Evolutionary conservation across 2,113 vertebrate species (phyloP).

Genomic region (Rhinoptilus africanus): DNA sequence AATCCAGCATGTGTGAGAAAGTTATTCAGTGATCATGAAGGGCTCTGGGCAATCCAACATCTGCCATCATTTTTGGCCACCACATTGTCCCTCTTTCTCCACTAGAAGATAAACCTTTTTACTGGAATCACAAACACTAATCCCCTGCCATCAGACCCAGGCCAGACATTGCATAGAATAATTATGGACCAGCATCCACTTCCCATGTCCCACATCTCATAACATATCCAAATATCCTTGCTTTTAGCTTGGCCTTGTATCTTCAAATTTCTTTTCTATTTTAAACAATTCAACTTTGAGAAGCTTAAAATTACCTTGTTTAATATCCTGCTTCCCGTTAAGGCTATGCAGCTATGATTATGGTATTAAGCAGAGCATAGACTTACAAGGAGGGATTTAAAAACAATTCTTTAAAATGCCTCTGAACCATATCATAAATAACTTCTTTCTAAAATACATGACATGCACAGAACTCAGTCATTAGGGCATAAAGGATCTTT

Average conservation of each 20-base stretch:
- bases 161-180: background rate
- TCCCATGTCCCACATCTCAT: background rate
- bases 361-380: background rate
- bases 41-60: background rate
- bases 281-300: background rate
- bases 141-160: background rate
- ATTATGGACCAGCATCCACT: background rate
- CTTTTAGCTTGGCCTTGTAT: background rate
- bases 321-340: background rate
- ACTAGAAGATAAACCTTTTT: background rate
- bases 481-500: background rate
- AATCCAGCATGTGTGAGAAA: background rate
- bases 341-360: background rate
- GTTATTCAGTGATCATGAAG: background rate
- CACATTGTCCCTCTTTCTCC: background rate
- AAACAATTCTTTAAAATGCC: background rate
- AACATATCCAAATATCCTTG: background rate
- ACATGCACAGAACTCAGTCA: background rate
- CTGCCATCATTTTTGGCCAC: background rate
- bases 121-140: background rate
- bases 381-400: background rate
- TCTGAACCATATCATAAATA: background rate
- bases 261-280: background rate
- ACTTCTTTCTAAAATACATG: background rate
- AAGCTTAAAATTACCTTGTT: background rate